Conservation (phyloP, 2,888 invertebrate genomes). For the Macaria liturata region DNA sequence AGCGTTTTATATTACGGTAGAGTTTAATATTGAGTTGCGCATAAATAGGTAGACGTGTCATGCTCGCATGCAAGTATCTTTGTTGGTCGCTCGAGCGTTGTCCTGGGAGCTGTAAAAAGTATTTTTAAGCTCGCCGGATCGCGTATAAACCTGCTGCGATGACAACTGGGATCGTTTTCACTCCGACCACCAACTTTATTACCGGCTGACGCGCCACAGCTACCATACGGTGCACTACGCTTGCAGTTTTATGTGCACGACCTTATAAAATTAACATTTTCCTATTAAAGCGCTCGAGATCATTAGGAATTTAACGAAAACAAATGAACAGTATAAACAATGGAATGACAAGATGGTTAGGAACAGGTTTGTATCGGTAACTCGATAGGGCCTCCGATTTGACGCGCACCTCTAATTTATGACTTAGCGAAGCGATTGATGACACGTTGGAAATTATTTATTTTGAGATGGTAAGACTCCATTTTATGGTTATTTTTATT, state of each 20-base stretch:
- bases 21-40: conserved; percentile 26
- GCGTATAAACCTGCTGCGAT: conserved; percentile 65
- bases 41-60: conserved; percentile 38
- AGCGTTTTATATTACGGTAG: conserved; percentile 36
- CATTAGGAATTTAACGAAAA: conserved; percentile 27
- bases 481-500: conserved; percentile 60
- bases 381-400: conserved; percentile 55
- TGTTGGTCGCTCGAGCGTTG: conserved; percentile 38
- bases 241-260: conserved; percentile 24
- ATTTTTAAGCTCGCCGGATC: conserved; percentile 54
- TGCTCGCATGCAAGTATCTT: conserved; percentile 37
- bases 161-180: conserved; percentile 70
- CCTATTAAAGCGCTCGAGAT: conserved; percentile 8
- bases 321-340: conserved; percentile 28
- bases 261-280: conserved; percentile 14
- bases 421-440: conserved; percentile 70
- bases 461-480: conserved; percentile 52
- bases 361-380: conserved; percentile 56
- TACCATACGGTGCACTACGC: conserved; percentile 31
- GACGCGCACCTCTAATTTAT: conserved; percentile 67
- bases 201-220: conserved; percentile 39
- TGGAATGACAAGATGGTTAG: conserved; percentile 48
- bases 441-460: conserved; percentile 68
- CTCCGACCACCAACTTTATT: conserved; percentile 60
- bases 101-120: conserved; percentile 55